Conservation (phyloP, 35 echinoderm and acorn worm species). For the Lytechinus pictus region DNA sequence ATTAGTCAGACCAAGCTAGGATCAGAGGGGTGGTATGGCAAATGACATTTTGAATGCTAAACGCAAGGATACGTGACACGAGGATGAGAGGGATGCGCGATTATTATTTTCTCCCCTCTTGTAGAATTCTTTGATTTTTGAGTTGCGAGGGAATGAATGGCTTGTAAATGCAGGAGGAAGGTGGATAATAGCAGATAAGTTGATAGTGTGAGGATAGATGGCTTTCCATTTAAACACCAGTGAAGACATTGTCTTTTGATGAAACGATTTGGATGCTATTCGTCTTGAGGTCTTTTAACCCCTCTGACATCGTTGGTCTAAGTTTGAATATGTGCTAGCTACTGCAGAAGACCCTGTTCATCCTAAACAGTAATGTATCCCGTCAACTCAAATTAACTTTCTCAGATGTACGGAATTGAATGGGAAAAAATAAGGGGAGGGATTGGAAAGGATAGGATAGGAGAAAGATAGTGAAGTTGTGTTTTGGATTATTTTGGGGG, state of each 20-base stretch:
- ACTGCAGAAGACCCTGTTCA: not conserved
- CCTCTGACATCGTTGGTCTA: not conserved
- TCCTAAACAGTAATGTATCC: not conserved
- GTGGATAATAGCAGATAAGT: not conserved
- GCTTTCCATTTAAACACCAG: not conserved
- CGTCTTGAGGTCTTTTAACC: not conserved
- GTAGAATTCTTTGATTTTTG: not conserved
- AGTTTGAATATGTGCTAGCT: not conserved
- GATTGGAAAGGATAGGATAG: not conserved
- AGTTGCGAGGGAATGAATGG: not conserved
- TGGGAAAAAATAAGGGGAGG: not conserved
- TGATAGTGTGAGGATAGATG: not conserved
- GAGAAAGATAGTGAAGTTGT: not conserved
- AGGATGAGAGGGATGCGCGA: not conserved
- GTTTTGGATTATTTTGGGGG: not conserved
- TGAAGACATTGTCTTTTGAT: not conserved
- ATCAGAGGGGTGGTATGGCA: not conserved
- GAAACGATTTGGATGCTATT: not conserved
- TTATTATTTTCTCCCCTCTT: not conserved
- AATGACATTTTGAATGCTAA: not conserved
- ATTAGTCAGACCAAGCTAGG: slow-evolving; percentile 34
- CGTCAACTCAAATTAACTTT: too few relatives aligned
- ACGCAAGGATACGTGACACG: not conserved
- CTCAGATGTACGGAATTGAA: not conserved
- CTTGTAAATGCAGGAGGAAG: not conserved